A percentile compares a stretch with the other conserved stretches of the same genome.
These are phyloP conservation scores for Andrena dorsata DNA, from an alignment of 2,888 invertebrate species.

Conservation along the genomic window DNA sequence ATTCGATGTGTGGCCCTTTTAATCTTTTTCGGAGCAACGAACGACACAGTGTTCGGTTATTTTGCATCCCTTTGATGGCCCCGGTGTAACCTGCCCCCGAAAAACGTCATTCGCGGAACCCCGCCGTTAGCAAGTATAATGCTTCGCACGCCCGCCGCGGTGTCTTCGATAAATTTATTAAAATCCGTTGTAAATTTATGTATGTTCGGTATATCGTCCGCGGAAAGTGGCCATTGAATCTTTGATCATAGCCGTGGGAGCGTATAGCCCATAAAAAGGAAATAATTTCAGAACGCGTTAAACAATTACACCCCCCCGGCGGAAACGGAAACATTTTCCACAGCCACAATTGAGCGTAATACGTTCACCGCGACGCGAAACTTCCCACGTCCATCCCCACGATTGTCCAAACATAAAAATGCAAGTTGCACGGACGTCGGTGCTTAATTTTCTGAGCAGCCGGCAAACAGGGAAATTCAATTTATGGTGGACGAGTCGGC, in stretches of 20 bases:
- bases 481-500: neutral
- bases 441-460: constrained; percentile 7
- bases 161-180: constrained; percentile 49
- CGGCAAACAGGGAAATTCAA: neutral
- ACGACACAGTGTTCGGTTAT: constrained; percentile 46
- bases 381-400: neutral
- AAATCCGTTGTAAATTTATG: constrained; percentile 37
- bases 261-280: neutral
- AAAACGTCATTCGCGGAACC: constrained; percentile 41
- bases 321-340: constrained; percentile 3
- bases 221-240: constrained; percentile 33
- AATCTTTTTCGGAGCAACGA: constrained; percentile 31
- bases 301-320: constrained; percentile 5
- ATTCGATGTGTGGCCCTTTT: constrained; percentile 28
- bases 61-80: constrained; percentile 58
- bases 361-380: neutral
- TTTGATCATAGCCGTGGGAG: constrained; percentile 26
- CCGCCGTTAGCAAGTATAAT: constrained; percentile 56
- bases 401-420: neutral
- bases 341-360: neutral
- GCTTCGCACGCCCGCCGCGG: constrained; percentile 22
- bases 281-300: constrained; percentile 22
- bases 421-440: neutral
- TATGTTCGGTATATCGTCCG: neutral
- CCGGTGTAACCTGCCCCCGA: constrained; percentile 40